Base-by-base conservation (phyloP, 2,113 vertebrate genomes). In the Boulengerochromis microlepis region DNA sequence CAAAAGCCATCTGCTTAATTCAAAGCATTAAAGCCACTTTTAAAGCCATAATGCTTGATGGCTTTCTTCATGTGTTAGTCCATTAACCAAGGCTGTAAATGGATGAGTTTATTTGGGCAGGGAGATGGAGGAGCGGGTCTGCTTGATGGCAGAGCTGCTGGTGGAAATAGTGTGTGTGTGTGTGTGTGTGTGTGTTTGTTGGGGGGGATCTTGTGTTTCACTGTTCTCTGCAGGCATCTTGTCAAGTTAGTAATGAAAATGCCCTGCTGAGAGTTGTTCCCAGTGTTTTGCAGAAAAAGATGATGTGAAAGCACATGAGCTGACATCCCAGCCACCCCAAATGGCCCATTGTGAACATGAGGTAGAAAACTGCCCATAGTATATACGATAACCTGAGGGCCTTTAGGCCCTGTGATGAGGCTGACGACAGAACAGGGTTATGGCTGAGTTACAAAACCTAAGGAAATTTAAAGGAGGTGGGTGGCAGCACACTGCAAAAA, bases 1-100 rank as follows among this genome's bases (percentile, higher is more conserved):
- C 87, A 80, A 92, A 26, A 42, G 59, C 87, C 10, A 66, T 66
- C 61, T 38, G 61, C 33, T 66, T 66, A 64, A 64, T 64, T 94
- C 90, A 87, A 83, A 88, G 88, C 78, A 7, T 92, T 84, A 89
- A 85, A 94, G 86, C 83, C 84, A 90, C 88, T 90, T 93, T 90
- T 80, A 90, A 84, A 94, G 86, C 88, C 74, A 92, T 89, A 87
- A 92, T n/a, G 57, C 91, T 76, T 89, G 92, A 94, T 91, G 90
- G 87, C 90, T 92, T 91, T 88, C 85, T 56, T 91, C 84, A 90
- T 88, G 93, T 92, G 95, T 96, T 95, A 94, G 95, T 95, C 96
- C 96, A 97, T 93, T 92, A 97, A 83, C 95, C 90, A 88, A 93
- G 86, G 85, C 95, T 42, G 6, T 93, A 95, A 89, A 95, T 95